phyloP scores from a whole-genome alignment of 2,888 invertebrate genomes.

The Seira sanloemensis region DNA sequence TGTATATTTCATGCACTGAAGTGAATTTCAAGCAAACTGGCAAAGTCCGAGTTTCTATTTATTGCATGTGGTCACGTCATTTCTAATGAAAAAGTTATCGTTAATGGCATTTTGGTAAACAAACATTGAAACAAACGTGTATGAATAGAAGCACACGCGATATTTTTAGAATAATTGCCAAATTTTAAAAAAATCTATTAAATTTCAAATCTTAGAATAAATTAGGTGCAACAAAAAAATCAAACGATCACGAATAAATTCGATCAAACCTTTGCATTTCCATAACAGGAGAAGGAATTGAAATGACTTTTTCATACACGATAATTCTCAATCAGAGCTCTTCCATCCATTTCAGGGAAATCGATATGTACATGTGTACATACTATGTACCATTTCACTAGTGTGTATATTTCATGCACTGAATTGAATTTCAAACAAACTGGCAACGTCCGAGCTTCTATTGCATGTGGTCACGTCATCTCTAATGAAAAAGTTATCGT shows the following conservation, averaged over 20 bases:
- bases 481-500: neutral
- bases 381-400: neutral
- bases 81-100: neutral
- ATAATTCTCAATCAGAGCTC: neutral
- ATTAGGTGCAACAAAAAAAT: neutral
- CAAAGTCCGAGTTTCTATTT: neutral
- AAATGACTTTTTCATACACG: constrained; percentile 15
- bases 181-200: neutral
- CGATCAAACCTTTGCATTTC: neutral
- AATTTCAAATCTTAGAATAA: neutral
- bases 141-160: too few species aligned
- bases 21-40: neutral
- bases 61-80: neutral
- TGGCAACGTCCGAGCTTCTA: neutral
- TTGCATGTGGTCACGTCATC: neutral
- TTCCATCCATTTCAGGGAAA: neutral
- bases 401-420: neutral
- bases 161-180: neutral
- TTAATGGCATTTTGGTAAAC: neutral
- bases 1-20: neutral
- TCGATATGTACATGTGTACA: too few species aligned
- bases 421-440: neutral
- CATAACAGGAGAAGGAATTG: neutral
- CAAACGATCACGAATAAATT: constrained; percentile 34
- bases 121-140: neutral